A percentile compares a stretch with the other conserved stretches of the same genome.
These are phyloP conservation scores for Heliconius melpomene DNA, from an alignment of 1,140 invertebrate species.

Conservation along the genomic window DNA sequence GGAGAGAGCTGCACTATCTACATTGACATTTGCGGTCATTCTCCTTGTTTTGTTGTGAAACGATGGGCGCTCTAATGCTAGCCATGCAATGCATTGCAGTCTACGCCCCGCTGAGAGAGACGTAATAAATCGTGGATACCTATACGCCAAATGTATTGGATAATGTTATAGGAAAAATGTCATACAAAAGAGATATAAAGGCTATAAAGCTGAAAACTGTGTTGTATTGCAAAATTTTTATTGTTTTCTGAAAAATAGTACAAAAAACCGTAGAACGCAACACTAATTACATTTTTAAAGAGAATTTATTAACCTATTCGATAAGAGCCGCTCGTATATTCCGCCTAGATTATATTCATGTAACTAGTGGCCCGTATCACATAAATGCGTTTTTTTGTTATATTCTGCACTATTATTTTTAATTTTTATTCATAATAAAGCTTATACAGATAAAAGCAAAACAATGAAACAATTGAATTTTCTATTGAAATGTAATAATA, in stretches of 20 bases:
- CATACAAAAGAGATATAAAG: conserved; percentile 20
- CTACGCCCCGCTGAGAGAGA: conserved; percentile 60
- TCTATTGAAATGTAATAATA: neutral
- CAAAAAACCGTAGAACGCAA: neutral
- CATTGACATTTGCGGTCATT: conserved; percentile 18
- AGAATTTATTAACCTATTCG: neutral
- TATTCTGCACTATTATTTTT: neutral
- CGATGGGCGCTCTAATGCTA: conserved; percentile 51
- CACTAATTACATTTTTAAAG: neutral
- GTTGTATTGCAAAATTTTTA: neutral
- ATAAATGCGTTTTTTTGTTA: neutral
- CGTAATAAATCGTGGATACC: conserved; percentile 55
- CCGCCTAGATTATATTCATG: neutral
- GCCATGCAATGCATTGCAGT: conserved; percentile 59
- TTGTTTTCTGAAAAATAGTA: neutral
- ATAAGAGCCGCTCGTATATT: neutral
- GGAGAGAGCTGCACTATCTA: neutral
- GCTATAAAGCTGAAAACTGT: conserved; percentile 14
- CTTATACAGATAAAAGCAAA: neutral
- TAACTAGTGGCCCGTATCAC: neutral
- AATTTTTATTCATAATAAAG: neutral
- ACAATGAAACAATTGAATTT: neutral
- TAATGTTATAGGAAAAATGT: conserved; percentile 30
- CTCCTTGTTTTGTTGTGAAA: conserved; percentile 13
- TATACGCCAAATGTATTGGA: conserved; percentile 34